phyloP scores from a whole-genome alignment of 2,888 invertebrate genomes.

The Germaria angustata region DNA sequence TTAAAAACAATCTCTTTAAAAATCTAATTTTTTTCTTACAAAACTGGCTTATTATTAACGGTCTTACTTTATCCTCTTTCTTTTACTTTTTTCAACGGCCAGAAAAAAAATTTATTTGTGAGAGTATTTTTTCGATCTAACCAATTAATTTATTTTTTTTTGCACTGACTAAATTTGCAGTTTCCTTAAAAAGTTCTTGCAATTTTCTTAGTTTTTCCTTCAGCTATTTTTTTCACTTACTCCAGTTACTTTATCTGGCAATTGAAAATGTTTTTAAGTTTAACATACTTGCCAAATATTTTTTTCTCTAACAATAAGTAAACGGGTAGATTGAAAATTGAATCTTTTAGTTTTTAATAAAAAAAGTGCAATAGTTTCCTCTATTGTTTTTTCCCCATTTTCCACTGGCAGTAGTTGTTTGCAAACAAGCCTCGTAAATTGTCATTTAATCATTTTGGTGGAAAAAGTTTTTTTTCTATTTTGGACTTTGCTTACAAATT shows the following conservation, averaged over 20 bases:
- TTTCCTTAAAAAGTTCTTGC: conserved; percentile 26
- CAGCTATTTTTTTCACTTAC: not conserved
- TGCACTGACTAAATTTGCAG: not conserved
- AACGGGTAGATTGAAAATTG: conserved; percentile 33
- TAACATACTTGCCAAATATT: conserved; percentile 43
- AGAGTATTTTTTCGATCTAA: conserved; percentile 6
- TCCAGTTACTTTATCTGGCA: conserved; percentile 27
- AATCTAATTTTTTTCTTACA: not conserved
- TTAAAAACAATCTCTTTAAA: not conserved
- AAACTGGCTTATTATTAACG: not conserved
- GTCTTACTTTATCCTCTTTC: not conserved
- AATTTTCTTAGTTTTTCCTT: not conserved
- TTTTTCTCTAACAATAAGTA: not conserved
- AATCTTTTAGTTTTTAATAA: not conserved
- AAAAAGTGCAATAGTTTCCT: not conserved
- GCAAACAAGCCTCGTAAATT: conserved; percentile 67
- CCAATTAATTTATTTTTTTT: conserved; percentile 33
- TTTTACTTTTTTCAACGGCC: not conserved
- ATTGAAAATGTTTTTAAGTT: conserved; percentile 47
- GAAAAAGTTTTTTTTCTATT: not conserved
- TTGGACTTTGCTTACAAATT: conserved; percentile 25
- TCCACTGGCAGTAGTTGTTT: conserved; percentile 23
- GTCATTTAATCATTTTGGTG: conserved; percentile 64
- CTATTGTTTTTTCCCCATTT: conserved; percentile 7
- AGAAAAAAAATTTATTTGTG: conserved; percentile 5